Evolutionary conservation across 2,113 vertebrate species (phyloP).

Genomic region (Gadus chalcogrammus): DNA sequence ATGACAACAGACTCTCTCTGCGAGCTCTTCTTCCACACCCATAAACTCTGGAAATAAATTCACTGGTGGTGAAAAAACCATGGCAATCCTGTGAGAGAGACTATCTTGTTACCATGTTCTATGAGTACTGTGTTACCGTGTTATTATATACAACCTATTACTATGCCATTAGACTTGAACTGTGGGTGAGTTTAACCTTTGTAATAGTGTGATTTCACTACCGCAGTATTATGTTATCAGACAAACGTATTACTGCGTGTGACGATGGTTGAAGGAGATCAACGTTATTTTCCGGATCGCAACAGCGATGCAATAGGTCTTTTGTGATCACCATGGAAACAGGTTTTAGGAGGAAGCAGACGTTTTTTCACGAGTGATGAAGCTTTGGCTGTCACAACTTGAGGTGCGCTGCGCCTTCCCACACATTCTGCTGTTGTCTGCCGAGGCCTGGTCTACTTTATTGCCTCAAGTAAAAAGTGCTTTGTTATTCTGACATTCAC

Average conservation of each 20-base stretch:
- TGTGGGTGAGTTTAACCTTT: too few relatives aligned
- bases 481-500: neutral
- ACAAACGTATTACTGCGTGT: too few relatives aligned
- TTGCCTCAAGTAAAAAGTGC: too few relatives aligned
- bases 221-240: too few relatives aligned
- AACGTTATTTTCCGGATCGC: neutral
- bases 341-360: constrained; percentile 31
- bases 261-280: too few relatives aligned
- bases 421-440: constrained; percentile 7
- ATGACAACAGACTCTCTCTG: constrained; percentile 51
- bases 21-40: constrained; percentile 33
- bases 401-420: neutral
- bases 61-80: neutral
- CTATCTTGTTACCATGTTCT: too few relatives aligned
- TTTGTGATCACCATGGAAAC: constrained; percentile 49
- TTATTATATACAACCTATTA: too few relatives aligned
- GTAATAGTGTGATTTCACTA: too few relatives aligned
- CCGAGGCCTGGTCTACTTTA: neutral
- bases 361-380: constrained; percentile 11
- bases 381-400: constrained; percentile 10
- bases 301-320: constrained; percentile 29
- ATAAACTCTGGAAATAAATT: too few relatives aligned
- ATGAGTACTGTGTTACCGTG: too few relatives aligned
- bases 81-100: too few relatives aligned
- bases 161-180: too few relatives aligned